Conservation (phyloP, 2,113 vertebrate genomes). For the Mystacornis crossleyi region DNA sequence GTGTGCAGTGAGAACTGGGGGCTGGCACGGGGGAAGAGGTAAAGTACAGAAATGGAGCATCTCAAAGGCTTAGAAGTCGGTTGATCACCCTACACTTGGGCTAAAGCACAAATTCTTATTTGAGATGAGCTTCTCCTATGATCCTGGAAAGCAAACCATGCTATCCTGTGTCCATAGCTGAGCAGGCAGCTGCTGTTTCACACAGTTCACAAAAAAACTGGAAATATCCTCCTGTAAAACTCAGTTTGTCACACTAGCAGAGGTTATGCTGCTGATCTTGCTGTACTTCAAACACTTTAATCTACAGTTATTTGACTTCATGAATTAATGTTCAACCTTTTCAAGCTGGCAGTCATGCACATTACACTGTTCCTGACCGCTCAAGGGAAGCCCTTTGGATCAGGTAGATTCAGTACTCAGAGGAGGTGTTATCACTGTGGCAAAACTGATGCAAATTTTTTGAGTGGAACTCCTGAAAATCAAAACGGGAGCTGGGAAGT, state of each 20-base stretch:
- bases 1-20: not conserved
- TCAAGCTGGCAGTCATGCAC: not conserved
- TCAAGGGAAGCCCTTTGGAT: not conserved
- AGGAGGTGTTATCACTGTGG: not conserved
- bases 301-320: not conserved
- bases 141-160: conserved; percentile 6
- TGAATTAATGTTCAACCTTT: not conserved
- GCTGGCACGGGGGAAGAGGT: not conserved
- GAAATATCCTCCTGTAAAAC: not conserved
- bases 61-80: not conserved
- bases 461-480: not conserved
- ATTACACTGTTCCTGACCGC: not conserved
- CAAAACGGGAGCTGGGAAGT: not conserved
- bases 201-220: not conserved
- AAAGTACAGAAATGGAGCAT: not conserved
- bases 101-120: not conserved
- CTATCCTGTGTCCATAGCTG: not conserved
- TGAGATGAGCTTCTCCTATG: not conserved
- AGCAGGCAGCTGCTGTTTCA: not conserved
- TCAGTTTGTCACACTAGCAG: not conserved
- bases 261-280: not conserved
- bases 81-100: not conserved
- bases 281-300: not conserved
- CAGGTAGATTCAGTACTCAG: not conserved
- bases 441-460: not conserved